These are phyloP conservation scores for Sycophila texana DNA, from an alignment of 2,888 invertebrate genomes.

Conservation along the genomic window DNA sequence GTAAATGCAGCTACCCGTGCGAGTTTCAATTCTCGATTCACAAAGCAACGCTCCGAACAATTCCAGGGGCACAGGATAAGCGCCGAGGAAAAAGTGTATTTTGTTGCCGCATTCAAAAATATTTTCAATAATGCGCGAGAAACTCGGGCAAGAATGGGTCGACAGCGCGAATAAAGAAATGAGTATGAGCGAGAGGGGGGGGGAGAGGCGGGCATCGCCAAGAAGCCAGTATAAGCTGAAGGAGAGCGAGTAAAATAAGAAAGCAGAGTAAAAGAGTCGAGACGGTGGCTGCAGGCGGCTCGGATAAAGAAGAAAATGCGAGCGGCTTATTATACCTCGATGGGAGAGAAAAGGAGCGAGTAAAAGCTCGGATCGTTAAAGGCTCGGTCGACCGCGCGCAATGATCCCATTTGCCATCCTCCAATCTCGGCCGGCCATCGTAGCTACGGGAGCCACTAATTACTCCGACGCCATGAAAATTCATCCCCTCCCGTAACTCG, in stretches of 20 bases:
- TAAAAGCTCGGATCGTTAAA: constrained; percentile 42
- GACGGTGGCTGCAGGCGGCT: background rate
- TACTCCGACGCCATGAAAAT: background rate
- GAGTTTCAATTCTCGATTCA: background rate
- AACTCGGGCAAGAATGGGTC: too few relatives aligned
- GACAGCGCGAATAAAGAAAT: background rate
- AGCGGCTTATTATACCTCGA: background rate
- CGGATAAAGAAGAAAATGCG: background rate
- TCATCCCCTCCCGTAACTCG: background rate
- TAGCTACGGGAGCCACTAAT: background rate
- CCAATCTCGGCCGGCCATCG: constrained; percentile 38
- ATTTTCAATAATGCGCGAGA: constrained; percentile 2
- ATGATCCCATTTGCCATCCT: constrained; percentile 47
- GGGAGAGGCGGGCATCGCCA: background rate
- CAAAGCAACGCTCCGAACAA: background rate
- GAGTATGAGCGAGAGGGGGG: background rate
- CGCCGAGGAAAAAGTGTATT: too few relatives aligned
- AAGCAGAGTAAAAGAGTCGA: background rate
- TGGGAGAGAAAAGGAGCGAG: constrained; percentile 1
- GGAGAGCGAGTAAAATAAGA: background rate
- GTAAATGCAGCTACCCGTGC: background rate
- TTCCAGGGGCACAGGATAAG: background rate
- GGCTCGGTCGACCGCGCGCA: constrained; percentile 42
- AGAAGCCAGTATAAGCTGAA: background rate
- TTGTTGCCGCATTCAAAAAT: background rate